phyloP scores from a whole-genome alignment of 2,888 invertebrate genomes.

The Pristionchus entomophagus region DNA sequence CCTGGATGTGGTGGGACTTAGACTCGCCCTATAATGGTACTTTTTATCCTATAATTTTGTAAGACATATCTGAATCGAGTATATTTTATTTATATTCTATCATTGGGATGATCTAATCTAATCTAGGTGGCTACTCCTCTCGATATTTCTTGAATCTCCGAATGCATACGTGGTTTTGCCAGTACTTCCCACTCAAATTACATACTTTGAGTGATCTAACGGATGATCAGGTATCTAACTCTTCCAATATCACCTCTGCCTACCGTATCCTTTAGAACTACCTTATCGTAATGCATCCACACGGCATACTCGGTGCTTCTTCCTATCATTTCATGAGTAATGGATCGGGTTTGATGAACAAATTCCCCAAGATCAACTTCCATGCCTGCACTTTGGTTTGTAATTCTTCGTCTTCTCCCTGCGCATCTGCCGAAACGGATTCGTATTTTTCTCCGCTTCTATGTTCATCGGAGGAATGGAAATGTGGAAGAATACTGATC shows the following conservation, averaged over 20 bases:
- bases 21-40: neutral
- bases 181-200: neutral
- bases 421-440: too few species aligned
- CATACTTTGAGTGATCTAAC: neutral
- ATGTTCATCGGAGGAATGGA: too few species aligned
- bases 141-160: neutral
- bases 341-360: constrained; percentile 6
- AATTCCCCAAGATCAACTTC: constrained; percentile 11
- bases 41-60: neutral
- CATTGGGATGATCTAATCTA: neutral
- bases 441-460: neutral
- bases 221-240: neutral
- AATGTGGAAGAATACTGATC: too few species aligned
- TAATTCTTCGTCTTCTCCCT: neutral
- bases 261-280: neutral
- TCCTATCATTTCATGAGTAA: constrained; percentile 6
- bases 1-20: neutral
- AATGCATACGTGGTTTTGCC: neutral
- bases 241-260: neutral
- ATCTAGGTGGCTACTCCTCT: neutral
- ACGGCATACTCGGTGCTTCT: neutral
- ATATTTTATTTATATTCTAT: too few species aligned
- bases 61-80: neutral
- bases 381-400: constrained; percentile 16
- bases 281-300: constrained; percentile 22